Base-by-base conservation (phyloP, 92 coral and sea anemone species). In the Siderastrea siderea region DNA sequence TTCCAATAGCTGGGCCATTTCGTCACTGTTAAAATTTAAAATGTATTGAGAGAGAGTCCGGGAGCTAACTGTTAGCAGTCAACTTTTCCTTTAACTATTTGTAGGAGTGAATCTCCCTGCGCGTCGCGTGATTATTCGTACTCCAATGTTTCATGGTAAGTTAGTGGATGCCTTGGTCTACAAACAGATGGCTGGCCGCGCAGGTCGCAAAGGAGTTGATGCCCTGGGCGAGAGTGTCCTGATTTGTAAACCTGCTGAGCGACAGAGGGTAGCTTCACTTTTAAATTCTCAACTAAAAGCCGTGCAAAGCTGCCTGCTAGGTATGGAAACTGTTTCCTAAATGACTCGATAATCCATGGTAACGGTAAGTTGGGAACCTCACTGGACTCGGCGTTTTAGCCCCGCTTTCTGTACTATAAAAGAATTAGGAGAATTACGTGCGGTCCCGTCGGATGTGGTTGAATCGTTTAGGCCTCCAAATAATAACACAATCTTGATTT, bases 181-280 rank as follows among this genome's bases (percentile, higher is more conserved):
- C 87, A 97, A 97, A 91, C 99, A 97, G 82, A 97, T 97, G 99
- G 98, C 99, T 8, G 99, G 99, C 47, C 98, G 99, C 70, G 99
- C 99, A 4, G 99, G 99, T 3, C 96, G 99, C 57, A 97, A 97
- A 86, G 99, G 99, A 4, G 99, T 97, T 16, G 99, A 97, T 75
- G 95, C 96, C 15, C 94, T 78, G 68, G 99, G 99, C 63, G 99
- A 97, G 91, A 97, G 99, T 70, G 86, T 97, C 13, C 71, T 97
- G 83, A 93, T 97, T 11, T 97, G 99, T 71, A 97, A 97, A 73
- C 89, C 98, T 58, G 86, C 90, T 67, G 99, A 97, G 62, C 89
- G 93, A 79, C 94, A 93, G 90, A 95, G 91, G 78, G 97, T 91
- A 47, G 80, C 93, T 7, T 87, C 94, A 66, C 94, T 97, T 51